A percentile compares a stretch with the other conserved stretches of the same genome.
Conservation (phyloP, 2,888 invertebrate genomes). For the Andrena bucephala region DNA sequence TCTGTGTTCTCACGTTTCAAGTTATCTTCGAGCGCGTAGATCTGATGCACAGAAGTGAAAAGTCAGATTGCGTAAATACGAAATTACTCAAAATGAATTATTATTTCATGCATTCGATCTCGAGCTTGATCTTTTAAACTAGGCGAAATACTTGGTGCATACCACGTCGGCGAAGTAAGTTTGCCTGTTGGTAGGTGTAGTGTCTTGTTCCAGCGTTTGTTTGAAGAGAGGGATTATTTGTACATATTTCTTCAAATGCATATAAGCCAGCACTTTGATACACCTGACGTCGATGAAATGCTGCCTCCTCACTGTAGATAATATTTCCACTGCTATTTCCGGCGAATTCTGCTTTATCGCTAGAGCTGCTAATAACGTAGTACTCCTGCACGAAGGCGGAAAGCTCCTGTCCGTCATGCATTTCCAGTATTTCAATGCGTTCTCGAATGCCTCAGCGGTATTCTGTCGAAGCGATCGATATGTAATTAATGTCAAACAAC, state of each 20-base stretch:
- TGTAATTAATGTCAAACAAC: slow-evolving; percentile 23
- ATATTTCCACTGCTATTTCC: slow-evolving; percentile 89
- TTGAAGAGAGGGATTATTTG: slow-evolving; percentile 88
- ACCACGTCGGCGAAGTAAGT: slow-evolving; percentile 48
- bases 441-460: slow-evolving; percentile 88
- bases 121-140: not conserved
- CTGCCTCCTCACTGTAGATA: slow-evolving; percentile 85
- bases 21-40: not conserved
- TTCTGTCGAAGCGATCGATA: slow-evolving; percentile 87
- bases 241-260: slow-evolving; percentile 88
- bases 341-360: slow-evolving; percentile 90
- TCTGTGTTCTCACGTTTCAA: accelerated
- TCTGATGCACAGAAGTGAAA: not conserved
- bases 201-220: slow-evolving; percentile 84
- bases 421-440: slow-evolving; percentile 88
- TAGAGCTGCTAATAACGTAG: slow-evolving; percentile 88
- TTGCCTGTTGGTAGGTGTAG: accelerated
- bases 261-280: slow-evolving; percentile 89
- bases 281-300: slow-evolving; percentile 90
- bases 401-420: slow-evolving; percentile 87
- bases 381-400: slow-evolving; percentile 87
- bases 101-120: not conserved
- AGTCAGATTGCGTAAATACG: not conserved
- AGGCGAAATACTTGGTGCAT: slow-evolving; percentile 10
- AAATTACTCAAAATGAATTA: not conserved